A percentile compares a stretch with the other conserved stretches of the same genome.
Conservation (phyloP, 2,113 vertebrate genomes). For the Ageneiosus marmoratus region DNA sequence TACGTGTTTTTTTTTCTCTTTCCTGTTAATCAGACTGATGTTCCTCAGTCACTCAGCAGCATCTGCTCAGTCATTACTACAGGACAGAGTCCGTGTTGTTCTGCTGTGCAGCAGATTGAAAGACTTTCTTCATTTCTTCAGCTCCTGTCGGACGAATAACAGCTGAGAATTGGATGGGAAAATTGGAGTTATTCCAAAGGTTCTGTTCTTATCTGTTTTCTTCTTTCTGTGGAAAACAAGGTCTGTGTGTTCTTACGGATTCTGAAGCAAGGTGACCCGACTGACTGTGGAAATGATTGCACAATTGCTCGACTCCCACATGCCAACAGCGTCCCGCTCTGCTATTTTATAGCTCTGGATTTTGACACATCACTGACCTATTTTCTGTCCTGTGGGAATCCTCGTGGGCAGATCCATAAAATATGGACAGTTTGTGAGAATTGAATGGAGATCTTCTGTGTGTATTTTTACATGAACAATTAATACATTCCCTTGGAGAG, state of each 20-base stretch:
- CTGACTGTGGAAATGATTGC: not conserved
- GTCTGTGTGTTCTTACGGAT: not conserved
- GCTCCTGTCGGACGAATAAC: not conserved
- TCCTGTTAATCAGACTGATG: not conserved
- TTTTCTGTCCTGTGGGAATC: not conserved
- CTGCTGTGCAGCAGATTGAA: not conserved
- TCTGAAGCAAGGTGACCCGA: slow-evolving; percentile 6
- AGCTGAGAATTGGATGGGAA: not conserved
- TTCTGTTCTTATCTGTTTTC: not conserved
- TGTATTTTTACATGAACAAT: too few species aligned
- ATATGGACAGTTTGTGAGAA: not conserved
- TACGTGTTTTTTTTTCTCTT: not conserved
- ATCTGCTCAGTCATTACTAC: not conserved
- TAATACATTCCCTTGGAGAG: not conserved
- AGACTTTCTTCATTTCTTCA: not conserved
- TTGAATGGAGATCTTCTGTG: not conserved
- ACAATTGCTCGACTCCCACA: not conserved
- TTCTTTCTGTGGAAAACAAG: not conserved
- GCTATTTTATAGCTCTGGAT: not conserved
- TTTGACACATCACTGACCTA: not conserved
- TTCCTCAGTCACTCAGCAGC: not conserved
- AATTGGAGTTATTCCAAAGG: not conserved
- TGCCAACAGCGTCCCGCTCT: not conserved
- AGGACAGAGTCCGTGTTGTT: not conserved
- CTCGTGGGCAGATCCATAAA: not conserved